Conservation (phyloP, 2,113 vertebrate genomes). For the Callipepla squamata region DNA sequence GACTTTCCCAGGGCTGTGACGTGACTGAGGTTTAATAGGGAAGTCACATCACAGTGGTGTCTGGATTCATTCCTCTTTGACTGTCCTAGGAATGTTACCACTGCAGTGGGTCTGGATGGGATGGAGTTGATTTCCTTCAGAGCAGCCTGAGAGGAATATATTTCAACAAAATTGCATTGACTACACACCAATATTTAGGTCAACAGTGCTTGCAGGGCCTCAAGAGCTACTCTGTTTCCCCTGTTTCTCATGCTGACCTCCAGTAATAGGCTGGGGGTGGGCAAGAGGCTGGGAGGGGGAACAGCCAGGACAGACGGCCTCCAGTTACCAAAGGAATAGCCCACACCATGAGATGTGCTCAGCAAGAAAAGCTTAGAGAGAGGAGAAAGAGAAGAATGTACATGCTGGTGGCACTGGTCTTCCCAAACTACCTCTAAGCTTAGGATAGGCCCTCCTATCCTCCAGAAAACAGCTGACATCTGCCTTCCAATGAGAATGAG, state of each 20-base stretch:
- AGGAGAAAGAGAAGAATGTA: not conserved
- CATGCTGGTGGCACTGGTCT: not conserved
- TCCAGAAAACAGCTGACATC: not conserved
- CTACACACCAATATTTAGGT: not conserved
- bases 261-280: accelerated
- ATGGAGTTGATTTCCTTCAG: not conserved
- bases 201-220: not conserved
- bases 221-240: not conserved
- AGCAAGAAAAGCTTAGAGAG: not conserved
- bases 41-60: not conserved
- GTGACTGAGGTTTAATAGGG: not conserved
- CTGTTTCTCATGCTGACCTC: not conserved
- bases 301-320: not conserved
- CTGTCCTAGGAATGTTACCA: accelerated
- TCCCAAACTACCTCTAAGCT: accelerated
- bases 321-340: too few species aligned
- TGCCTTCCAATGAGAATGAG: not conserved
- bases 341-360: accelerated
- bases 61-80: not conserved
- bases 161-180: not conserved
- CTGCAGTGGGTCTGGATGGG: accelerated
- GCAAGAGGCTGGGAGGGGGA: not conserved
- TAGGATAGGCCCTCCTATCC: not conserved
- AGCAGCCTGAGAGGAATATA: not conserved
- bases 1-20: not conserved